Evolutionary conservation across 2,888 invertebrate genomes (phyloP).

Genomic region (Autographa gamma): DNA sequence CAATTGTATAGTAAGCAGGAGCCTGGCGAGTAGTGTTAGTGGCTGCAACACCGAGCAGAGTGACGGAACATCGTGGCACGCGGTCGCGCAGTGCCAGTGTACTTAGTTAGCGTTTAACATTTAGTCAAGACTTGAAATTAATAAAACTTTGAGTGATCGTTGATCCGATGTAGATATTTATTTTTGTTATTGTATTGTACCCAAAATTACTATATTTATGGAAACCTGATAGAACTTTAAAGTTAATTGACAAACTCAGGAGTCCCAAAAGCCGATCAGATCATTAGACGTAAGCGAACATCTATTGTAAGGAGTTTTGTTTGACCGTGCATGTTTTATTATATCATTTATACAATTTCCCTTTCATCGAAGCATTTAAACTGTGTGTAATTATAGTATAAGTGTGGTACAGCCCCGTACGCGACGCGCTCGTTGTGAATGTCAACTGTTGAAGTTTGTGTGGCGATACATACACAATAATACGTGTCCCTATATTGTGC

Average conservation of each 20-base stretch:
- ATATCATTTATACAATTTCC: constrained; percentile 65
- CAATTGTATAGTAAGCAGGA: constrained; percentile 47
- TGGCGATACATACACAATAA: constrained; percentile 54
- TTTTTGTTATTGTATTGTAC: constrained; percentile 88
- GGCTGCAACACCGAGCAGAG: constrained; percentile 52
- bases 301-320: constrained; percentile 53
- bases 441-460: constrained; percentile 52
- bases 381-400: constrained; percentile 78
- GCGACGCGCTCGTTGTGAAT: constrained; percentile 67
- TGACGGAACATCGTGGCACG: constrained; percentile 61
- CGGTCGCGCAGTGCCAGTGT: constrained; percentile 74
- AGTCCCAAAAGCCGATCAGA: constrained; percentile 54
- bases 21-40: constrained; percentile 58
- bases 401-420: constrained; percentile 64
- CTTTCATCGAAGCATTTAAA: constrained; percentile 81
- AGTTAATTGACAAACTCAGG: constrained; percentile 65
- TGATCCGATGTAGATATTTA: constrained; percentile 88
- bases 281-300: constrained; percentile 59
- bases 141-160: constrained; percentile 83
- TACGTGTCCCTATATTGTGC: constrained; percentile 72
- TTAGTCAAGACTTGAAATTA: constrained; percentile 84
- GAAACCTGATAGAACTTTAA: constrained; percentile 74
- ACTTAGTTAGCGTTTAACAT: constrained; percentile 86
- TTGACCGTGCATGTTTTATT: constrained; percentile 62
- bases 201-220: constrained; percentile 86